These are phyloP conservation scores for Trididemnum miniatum DNA, from an alignment of 23 tunicate species.

Conservation along the genomic window DNA sequence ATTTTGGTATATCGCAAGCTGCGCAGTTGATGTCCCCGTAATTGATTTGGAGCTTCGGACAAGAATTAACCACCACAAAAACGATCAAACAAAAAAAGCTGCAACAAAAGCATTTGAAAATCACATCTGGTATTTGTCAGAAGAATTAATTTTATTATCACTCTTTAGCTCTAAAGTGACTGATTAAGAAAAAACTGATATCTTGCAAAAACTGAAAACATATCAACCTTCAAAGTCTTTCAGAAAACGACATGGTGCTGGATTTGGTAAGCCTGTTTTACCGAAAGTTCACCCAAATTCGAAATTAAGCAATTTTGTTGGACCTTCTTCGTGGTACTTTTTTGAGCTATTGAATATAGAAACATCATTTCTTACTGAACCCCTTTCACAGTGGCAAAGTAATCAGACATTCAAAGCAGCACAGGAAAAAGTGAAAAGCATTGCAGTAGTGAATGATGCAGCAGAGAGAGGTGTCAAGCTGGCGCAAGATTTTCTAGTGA, in stretches of 20 bases:
- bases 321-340: not conserved
- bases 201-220: too few species aligned
- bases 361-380: not conserved
- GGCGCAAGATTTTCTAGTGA: not conserved
- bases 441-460: not conserved
- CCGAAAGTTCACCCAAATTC: not conserved
- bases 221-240: not conserved
- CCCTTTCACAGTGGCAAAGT: not conserved
- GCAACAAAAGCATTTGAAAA: not conserved
- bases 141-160: not conserved
- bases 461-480: not conserved
- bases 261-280: not conserved
- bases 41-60: not conserved
- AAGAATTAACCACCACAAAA: not conserved
- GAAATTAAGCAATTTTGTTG: not conserved
- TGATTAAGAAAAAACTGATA: not conserved
- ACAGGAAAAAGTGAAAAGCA: not conserved
- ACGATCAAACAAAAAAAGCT: not conserved
- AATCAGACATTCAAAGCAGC: not conserved
- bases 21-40: not conserved
- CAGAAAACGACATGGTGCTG: not conserved
- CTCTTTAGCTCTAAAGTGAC: not conserved
- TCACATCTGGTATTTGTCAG: not conserved
- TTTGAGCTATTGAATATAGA: not conserved
- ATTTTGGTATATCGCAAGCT: not conserved